phyloP scores from a whole-genome alignment of 2,797 vertebrate species.

The Poecilia wingei region DNA sequence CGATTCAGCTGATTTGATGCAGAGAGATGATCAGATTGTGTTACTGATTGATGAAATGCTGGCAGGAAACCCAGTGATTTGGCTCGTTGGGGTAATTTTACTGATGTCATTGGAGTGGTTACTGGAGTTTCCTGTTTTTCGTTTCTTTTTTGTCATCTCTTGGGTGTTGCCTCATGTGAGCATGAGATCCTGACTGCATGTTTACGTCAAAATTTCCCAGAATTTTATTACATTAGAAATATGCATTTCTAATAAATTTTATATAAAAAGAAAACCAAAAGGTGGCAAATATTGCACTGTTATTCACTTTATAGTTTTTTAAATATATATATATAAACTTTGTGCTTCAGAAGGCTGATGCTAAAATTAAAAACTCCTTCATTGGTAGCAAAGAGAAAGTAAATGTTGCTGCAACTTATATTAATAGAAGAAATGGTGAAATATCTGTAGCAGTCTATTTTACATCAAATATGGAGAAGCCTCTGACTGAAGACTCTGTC shows the following conservation, averaged over 20 bases:
- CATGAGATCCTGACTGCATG: background rate
- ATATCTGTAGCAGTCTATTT: too few species aligned
- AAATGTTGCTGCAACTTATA: too few species aligned
- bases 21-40: background rate
- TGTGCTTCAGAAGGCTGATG: background rate
- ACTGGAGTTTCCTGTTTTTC: background rate
- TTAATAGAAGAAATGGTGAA: too few species aligned
- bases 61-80: background rate
- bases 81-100: conserved; percentile 4
- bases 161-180: background rate
- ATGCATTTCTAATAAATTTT: background rate
- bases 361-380: background rate
- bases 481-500: too few species aligned
- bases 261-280: background rate
- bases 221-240: background rate
- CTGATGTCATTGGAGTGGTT: background rate
- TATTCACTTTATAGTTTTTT: background rate
- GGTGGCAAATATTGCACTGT: background rate
- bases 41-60: background rate
- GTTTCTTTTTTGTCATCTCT: background rate
- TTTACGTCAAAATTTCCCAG: background rate
- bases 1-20: conserved; percentile 5
- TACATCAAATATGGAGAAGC: too few species aligned
- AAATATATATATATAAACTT: background rate
- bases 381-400: background rate